Evolutionary conservation across 2,113 vertebrate genomes (phyloP).

Genomic region (Neodon shergylaensis): DNA sequence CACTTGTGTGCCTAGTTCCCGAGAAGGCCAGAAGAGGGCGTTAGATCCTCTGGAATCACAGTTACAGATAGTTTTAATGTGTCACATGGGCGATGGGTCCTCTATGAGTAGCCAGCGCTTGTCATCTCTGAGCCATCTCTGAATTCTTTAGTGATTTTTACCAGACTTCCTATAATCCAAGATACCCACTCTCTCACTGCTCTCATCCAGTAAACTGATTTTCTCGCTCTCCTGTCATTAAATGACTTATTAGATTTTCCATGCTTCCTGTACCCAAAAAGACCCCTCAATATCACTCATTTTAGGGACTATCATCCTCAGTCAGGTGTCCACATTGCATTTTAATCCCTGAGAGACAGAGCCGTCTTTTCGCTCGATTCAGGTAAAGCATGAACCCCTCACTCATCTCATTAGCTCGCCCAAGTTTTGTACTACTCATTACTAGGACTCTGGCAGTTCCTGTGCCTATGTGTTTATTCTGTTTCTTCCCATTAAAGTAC

Average conservation of each 20-base stretch:
- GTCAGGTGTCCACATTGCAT: background rate
- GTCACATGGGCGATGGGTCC: background rate
- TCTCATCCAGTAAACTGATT: background rate
- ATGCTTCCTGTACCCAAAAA: background rate
- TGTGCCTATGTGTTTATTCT: background rate
- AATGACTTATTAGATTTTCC: background rate
- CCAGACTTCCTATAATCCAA: background rate
- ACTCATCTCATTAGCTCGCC: background rate
- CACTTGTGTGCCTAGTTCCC: background rate
- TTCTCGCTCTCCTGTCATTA: background rate
- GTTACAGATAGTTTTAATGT: background rate
- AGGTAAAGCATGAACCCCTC: background rate
- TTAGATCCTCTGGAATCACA: background rate
- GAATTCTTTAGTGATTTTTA: background rate
- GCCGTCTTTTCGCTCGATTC: background rate
- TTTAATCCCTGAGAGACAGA: background rate
- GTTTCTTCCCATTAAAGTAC: constrained; percentile 6
- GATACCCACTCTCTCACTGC: background rate
- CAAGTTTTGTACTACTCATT: constrained; percentile 2
- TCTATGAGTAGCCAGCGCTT: background rate
- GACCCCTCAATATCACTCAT: background rate
- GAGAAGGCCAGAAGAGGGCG: background rate
- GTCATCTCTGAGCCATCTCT: background rate
- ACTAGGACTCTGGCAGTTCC: background rate
- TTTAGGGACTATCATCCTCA: background rate